Percentiles rank a stretch among this genome's conserved stretches.
Conservation (phyloP, 2,113 vertebrate genomes). For the Calonectris borealis region DNA sequence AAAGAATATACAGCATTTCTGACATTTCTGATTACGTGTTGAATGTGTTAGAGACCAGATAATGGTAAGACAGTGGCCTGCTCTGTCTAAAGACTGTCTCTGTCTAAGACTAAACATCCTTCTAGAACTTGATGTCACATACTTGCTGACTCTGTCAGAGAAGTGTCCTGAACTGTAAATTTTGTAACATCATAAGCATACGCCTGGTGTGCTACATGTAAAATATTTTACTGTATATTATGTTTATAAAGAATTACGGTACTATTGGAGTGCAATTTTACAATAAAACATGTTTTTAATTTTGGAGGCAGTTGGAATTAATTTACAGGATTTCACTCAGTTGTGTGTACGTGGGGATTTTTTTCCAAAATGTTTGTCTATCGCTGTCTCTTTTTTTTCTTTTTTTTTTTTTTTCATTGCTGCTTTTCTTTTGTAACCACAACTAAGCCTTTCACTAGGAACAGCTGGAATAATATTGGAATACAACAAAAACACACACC, state of each 20-base stretch:
- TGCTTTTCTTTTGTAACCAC: background rate
- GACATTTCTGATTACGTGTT: fast-evolving
- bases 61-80: background rate
- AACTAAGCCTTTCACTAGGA: background rate
- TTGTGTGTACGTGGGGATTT: fast-evolving
- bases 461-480: background rate
- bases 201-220: background rate
- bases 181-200: slow-evolving; percentile 54
- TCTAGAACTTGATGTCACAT: background rate
- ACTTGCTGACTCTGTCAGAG: background rate
- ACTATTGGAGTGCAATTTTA: slow-evolving; percentile 26
- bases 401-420: background rate
- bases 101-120: background rate
- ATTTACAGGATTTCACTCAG: background rate
- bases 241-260: slow-evolving; percentile 63
- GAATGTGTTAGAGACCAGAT: background rate
- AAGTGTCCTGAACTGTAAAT: slow-evolving; percentile 63
- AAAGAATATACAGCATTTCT: background rate
- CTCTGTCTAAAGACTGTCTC: too few relatives aligned
- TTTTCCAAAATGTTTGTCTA: background rate
- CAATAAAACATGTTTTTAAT: slow-evolving; percentile 43
- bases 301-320: background rate
- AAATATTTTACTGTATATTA: slow-evolving; percentile 65
- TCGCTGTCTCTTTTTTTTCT: background rate
- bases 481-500: background rate